Evolutionary conservation across 2,888 invertebrate genomes (phyloP), one percentile per base, ranked within the genome.

Genomic region (Orchestes rusci): DNA sequence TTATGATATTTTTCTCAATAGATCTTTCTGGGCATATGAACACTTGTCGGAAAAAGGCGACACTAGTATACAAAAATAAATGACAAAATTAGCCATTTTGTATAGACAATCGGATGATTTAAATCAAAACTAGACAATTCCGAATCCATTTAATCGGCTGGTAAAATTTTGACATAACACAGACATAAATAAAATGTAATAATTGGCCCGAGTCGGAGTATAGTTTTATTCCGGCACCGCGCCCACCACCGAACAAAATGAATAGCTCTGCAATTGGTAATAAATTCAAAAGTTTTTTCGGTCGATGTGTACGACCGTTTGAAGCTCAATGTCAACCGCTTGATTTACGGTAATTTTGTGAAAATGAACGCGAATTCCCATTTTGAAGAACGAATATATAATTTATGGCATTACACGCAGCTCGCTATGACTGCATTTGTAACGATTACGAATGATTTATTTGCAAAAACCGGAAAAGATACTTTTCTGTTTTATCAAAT

Each of bases 321-420:
- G 64, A 65, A 64, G 66, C 64, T 65, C 62, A 62, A 57, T 59
- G 66, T 65, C 66, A 61, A 54, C 60, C 38, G 59, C 20, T 61
- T 65, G 65, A 66, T 66, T 66, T 66, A 66, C 66, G 66, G 60
- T 65, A 66, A 66, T 66, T 66, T 66, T 61, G 66, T 65, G 66
- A 65, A 65, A 66, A 66, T 66, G 64, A 65, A 65, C 65, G 66
- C 60, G 59, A 60, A 64, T 64, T 63, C 64, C 65, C 63, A 62
- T 65, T 66, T 65, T 64, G 64, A 65, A 64, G 66, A 65, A 66
- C 65, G 61, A 62, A 62, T 60, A 60, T 61, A 51, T 47, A 64
- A 66, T 65, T 66, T 65, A 66, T 61, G 59, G 62, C 52, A 58
- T 54, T n/a, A n/a, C n/a, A n/a, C n/a, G n/a, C n/a, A n/a, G n/a